Percentiles rank a stretch among this genome's conserved stretches.
Evolutionary conservation across 1,140 invertebrate species (phyloP).

Genomic region (Tribolium castaneum): DNA sequence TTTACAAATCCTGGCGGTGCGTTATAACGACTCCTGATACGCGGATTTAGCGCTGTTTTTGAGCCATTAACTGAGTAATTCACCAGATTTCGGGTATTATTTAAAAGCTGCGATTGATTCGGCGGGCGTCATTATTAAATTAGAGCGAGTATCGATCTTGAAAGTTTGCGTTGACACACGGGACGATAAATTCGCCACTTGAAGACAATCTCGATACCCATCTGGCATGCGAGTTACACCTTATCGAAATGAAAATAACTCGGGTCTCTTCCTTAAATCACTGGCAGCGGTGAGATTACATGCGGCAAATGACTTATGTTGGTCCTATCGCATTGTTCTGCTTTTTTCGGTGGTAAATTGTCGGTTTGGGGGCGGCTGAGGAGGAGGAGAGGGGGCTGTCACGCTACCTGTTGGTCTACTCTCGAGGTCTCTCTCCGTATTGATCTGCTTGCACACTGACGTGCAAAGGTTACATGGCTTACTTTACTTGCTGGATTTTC

Average conservation of each 20-base stretch:
- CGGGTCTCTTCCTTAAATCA: no score
- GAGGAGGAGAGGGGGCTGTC: conserved; percentile 39
- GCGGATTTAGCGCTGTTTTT: conserved; percentile 24
- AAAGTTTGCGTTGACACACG: conserved; percentile 1
- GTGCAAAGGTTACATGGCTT: conserved; percentile 51
- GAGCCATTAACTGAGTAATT: conserved; percentile 24
- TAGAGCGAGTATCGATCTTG: conserved; percentile 8
- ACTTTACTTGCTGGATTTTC: conserved; percentile 42
- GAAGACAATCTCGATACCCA: conserved; percentile 10
- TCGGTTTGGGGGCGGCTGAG: not conserved
- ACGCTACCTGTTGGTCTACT: conserved; percentile 54
- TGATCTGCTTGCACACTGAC: conserved; percentile 46
- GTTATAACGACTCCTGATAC: conserved; percentile 27
- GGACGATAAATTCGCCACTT: conserved; percentile 4
- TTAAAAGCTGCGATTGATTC: conserved; percentile 9
- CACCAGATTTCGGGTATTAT: not conserved
- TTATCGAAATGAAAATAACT: no score
- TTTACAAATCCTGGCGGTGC: conserved; percentile 23
- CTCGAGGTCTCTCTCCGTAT: conserved; percentile 50
- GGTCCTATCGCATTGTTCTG: not conserved
- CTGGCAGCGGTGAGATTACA: not conserved
- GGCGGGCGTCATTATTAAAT: conserved; percentile 5
- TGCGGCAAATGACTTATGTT: not conserved
- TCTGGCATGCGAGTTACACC: conserved; percentile 12
- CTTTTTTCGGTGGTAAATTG: not conserved